Evolutionary conservation across 2,888 invertebrate genomes (phyloP).

Genomic region (Lampropteryx suffumata): DNA sequence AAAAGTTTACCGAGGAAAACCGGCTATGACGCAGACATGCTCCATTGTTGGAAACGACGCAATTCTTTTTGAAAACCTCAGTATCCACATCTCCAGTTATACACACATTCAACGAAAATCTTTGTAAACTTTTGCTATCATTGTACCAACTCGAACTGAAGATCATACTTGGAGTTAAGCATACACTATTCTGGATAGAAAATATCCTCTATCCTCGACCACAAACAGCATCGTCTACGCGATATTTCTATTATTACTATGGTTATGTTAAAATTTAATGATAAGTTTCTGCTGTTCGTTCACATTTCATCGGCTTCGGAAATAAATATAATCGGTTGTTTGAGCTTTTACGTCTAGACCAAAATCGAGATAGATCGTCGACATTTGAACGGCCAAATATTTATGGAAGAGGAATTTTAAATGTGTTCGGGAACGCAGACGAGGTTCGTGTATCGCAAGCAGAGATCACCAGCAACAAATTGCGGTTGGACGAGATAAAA

Average conservation of each 20-base stretch:
- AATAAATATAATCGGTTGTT: neutral
- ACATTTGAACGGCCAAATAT: slow-evolving; percentile 59
- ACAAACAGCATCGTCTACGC: neutral
- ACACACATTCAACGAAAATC: slow-evolving; percentile 17
- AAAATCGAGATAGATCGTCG: slow-evolving; percentile 50
- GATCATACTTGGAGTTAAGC: neutral
- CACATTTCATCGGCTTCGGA: neutral
- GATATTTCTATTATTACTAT: neutral
- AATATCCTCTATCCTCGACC: neutral
- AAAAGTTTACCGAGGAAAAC: slow-evolving; percentile 60
- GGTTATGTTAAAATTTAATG: neutral
- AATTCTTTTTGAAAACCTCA: slow-evolving; percentile 38
- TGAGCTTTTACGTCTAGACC: neutral
- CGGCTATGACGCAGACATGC: slow-evolving; percentile 46
- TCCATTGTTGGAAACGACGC: slow-evolving; percentile 47
- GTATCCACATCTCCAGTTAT: slow-evolving; percentile 16
- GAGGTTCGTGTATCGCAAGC: slow-evolving; percentile 66
- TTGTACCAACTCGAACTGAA: slow-evolving; percentile 9
- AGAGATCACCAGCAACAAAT: slow-evolving; percentile 76
- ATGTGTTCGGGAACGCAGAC: slow-evolving; percentile 56
- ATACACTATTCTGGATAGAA: neutral
- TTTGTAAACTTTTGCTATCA: slow-evolving; percentile 10
- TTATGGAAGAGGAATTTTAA: slow-evolving; percentile 67
- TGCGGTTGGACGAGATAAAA: slow-evolving; percentile 79
- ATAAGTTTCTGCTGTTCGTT: neutral